Evolutionary conservation across 2,888 invertebrate species (phyloP), one percentile per base, ranked within the genome.

Genomic region (Cryptocheilus praepositus): DNA sequence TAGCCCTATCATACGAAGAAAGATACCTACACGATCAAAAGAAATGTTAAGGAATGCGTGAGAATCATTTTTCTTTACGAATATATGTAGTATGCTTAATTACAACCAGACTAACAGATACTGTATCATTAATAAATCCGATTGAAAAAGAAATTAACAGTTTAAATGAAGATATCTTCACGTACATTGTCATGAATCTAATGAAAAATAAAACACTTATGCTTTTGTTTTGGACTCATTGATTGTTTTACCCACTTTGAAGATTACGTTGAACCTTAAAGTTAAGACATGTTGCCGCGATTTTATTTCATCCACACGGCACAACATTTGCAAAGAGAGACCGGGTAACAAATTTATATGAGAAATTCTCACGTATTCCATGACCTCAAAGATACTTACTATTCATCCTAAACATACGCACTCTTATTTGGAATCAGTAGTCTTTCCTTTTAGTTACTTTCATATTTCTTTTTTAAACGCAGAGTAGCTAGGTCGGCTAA

Each of bases 401-500:
- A 74, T 67, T 67, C 66, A 69, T 73, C 64, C 60, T 70, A 73
- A 74, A 52, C 74, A 62, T 77, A 67, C 67, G 75, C 77, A 74
- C 74, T 77, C 77, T 71, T 55, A 36, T 76, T 71, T 76, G 61
- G 69, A 72, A 76, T 74, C 74, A 77, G 63, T 80, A 75, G 77
- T 76, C 70, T 75, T 77, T 79, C 75, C 64, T 65, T 62, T 71
- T 76, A 77, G 76, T 75, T 78, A 70, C 75, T 79, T 73, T 76
- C 67, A 67, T 75, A 66, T 80, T 74, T 74, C 72, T 74, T 72
- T 79, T 66, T 46, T 62, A 65, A 72, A 68, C 67, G 67, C 76
- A 73, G 71, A 77, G 77, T 80, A 80, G 79, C 74, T 80, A 80
- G 77, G 75, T 75, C 71, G 64, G 77, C 79, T 79, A 78, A 81